These are phyloP conservation scores for Grallaria varia DNA, from an alignment of 2,113 vertebrate genomes.

Conservation along the genomic window DNA sequence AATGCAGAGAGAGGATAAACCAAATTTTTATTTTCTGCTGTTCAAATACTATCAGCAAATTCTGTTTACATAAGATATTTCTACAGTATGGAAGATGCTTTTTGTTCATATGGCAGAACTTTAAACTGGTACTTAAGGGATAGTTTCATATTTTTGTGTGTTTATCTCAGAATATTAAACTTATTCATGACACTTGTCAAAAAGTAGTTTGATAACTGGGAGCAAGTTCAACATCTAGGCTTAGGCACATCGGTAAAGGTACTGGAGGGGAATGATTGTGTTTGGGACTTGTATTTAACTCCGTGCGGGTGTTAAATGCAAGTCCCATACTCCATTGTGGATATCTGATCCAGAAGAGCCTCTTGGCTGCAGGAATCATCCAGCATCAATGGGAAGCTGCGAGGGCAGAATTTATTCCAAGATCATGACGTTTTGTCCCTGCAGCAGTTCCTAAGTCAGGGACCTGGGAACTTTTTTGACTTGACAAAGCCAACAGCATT, in stretches of 20 bases:
- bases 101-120: background rate
- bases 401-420: background rate
- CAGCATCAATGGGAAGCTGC: background rate
- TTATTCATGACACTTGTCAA: background rate
- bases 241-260: background rate
- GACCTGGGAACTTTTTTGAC: background rate
- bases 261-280: background rate
- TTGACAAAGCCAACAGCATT: background rate
- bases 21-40: background rate
- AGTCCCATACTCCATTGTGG: background rate
- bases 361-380: background rate
- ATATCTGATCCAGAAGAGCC: background rate
- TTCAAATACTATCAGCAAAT: background rate
- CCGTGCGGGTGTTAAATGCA: background rate
- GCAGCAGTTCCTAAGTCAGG: background rate
- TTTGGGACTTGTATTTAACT: background rate
- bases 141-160: background rate
- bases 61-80: background rate
- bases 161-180: background rate
- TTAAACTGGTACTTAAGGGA: background rate
- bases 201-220: background rate
- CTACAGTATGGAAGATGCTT: background rate
- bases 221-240: background rate
- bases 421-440: fast-evolving
- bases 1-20: background rate